Conservation (phyloP, 35 echinoderm and acorn worm genomes). For the Heliocidaris erythrogramma region DNA sequence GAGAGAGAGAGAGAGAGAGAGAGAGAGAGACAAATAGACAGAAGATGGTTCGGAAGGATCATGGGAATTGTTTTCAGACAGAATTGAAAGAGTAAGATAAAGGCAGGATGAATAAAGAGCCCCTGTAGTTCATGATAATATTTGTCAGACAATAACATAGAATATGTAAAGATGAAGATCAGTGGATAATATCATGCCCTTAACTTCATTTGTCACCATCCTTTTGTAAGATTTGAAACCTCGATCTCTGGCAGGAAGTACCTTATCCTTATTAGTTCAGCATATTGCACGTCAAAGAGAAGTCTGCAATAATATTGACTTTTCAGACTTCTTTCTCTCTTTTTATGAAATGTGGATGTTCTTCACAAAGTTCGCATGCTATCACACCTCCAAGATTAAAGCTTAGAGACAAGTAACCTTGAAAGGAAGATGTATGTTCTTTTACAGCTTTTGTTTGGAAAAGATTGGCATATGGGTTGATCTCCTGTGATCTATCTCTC, state of each 20-base stretch:
- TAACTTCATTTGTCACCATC: not conserved
- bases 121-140: not conserved
- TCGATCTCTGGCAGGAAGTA: not conserved
- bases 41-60: not conserved
- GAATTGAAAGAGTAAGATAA: not conserved
- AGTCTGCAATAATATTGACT: constrained; percentile 3
- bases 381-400: not conserved
- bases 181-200: not conserved
- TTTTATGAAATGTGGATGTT: not conserved
- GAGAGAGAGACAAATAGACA: not conserved
- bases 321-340: not conserved
- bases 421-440: too few species aligned
- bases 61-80: not conserved
- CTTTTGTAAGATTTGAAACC: not conserved
- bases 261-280: not conserved
- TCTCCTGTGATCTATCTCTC: not conserved
- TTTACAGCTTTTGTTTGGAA: too few species aligned
- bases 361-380: not conserved
- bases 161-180: not conserved
- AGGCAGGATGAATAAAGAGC: not conserved
- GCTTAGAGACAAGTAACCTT: too few species aligned
- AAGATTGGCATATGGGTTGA: too few species aligned
- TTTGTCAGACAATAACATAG: not conserved
- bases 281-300: not conserved
- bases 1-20: too few species aligned